Evolutionary conservation across 1,140 invertebrate species (phyloP).

Genomic region (Drosophila kepulauana): DNA sequence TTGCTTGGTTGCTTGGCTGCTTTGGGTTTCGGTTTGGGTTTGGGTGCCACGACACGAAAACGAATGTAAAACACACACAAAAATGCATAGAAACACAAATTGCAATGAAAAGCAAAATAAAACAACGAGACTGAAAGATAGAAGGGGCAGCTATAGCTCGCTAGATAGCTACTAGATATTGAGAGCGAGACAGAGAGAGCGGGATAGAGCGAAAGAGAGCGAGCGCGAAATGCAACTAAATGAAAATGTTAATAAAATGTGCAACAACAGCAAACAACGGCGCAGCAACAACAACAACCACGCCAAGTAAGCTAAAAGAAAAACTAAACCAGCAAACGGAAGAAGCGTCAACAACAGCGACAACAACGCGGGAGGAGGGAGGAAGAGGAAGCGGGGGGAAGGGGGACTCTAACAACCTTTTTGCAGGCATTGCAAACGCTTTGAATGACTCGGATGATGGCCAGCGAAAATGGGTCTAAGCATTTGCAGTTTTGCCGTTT

Average conservation of each 20-base stretch:
- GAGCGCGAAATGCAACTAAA: conserved; percentile 59
- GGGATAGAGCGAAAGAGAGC: conserved; percentile 6
- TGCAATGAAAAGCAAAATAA: conserved; percentile 79
- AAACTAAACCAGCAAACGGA: conserved; percentile 80
- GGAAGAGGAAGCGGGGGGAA: neutral
- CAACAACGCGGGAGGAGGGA: conserved; percentile 2
- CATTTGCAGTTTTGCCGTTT: conserved; percentile 26
- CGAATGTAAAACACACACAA: conserved; percentile 83
- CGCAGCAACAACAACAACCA: conserved; percentile 51
- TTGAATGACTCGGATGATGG: conserved; percentile 48
- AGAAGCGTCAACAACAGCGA: conserved; percentile 72
- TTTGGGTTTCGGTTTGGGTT: conserved; percentile 22
- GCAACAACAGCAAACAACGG: conserved; percentile 62
- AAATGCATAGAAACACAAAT: conserved; percentile 83
- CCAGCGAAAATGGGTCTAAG: conserved; percentile 43
- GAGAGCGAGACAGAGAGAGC: conserved; percentile 14
- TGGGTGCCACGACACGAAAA: conserved; percentile 71
- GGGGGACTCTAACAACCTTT: conserved; percentile 40
- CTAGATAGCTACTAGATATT: neutral
- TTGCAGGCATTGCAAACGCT: conserved; percentile 52
- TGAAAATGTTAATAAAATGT: conserved; percentile 84
- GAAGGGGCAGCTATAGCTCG: neutral
- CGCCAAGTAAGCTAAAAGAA: conserved; percentile 76
- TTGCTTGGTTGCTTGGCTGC: conserved; percentile 5
- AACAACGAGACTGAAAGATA: conserved; percentile 33